phyloP scores from a whole-genome alignment of 2,888 invertebrate genomes.

The Sipha maydis region DNA sequence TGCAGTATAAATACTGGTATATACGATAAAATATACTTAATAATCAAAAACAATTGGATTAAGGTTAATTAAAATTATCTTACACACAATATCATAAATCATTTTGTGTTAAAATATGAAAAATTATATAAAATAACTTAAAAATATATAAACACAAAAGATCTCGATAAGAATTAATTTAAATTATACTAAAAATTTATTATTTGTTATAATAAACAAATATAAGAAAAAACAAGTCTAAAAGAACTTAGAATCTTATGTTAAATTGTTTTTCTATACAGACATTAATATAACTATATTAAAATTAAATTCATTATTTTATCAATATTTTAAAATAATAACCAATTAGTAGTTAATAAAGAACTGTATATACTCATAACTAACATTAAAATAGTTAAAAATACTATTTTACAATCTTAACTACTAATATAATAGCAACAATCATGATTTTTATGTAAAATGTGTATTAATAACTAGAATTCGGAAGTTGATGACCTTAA shows the following conservation, averaged over 20 bases:
- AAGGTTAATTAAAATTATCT: background rate
- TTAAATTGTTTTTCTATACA: too few species aligned
- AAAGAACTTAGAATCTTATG: too few species aligned
- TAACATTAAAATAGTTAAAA: too few species aligned
- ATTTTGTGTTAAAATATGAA: background rate
- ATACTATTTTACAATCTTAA: too few species aligned
- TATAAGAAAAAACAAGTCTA: too few species aligned
- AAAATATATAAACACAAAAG: background rate
- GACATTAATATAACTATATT: too few species aligned
- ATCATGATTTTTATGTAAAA: too few species aligned
- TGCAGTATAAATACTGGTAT: slow-evolving; percentile 34
- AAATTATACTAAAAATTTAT: background rate
- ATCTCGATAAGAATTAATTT: background rate
- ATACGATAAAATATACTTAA: slow-evolving; percentile 13
- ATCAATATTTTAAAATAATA: background rate
- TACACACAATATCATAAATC: background rate
- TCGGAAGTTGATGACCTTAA: too few species aligned
- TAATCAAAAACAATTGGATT: background rate
- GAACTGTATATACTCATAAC: too few species aligned
- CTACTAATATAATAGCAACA: too few species aligned
- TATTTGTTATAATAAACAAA: too few species aligned
- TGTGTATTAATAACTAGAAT: too few species aligned
- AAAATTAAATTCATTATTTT: background rate
- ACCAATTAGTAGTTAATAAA: background rate
- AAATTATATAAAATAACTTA: background rate